These are phyloP conservation scores for Scylla paramamosain DNA, from an alignment of 1,140 invertebrate genomes.

Conservation along the genomic window DNA sequence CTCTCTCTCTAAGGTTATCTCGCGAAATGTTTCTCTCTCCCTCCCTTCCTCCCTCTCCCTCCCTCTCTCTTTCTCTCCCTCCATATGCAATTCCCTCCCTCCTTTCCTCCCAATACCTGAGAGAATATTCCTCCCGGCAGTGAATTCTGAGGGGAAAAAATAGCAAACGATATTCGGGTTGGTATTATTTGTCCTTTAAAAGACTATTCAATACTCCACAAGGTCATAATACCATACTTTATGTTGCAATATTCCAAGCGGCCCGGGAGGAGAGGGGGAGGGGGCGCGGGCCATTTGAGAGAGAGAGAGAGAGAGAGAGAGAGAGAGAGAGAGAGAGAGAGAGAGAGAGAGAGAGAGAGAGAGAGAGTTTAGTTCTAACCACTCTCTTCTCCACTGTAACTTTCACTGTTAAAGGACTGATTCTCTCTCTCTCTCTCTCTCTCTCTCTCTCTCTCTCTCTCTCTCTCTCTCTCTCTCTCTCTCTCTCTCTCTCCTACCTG, in stretches of 20 bases:
- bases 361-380: too few relatives aligned
- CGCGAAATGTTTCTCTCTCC: neutral
- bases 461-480: too few relatives aligned
- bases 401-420: too few relatives aligned
- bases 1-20: neutral
- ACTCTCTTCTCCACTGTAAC: too few relatives aligned
- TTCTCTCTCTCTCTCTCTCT: too few relatives aligned
- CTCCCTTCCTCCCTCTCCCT: neutral
- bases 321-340: neutral
- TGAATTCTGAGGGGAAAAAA: too few relatives aligned
- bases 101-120: neutral
- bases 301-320: conserved; percentile 2
- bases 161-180: conserved; percentile 49
- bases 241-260: conserved; percentile 50
- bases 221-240: conserved; percentile 55
- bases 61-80: conserved; percentile 14
- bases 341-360: neutral
- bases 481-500: neutral
- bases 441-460: too few relatives aligned
- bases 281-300: neutral
- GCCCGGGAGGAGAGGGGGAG: conserved; percentile 11
- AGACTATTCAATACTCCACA: conserved; percentile 60
- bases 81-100: conserved; percentile 12
- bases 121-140: neutral
- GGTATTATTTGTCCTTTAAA: conserved; percentile 64